phyloP scores from a whole-genome alignment of 1,140 invertebrate genomes.

The Euwallacea fornicatus region DNA sequence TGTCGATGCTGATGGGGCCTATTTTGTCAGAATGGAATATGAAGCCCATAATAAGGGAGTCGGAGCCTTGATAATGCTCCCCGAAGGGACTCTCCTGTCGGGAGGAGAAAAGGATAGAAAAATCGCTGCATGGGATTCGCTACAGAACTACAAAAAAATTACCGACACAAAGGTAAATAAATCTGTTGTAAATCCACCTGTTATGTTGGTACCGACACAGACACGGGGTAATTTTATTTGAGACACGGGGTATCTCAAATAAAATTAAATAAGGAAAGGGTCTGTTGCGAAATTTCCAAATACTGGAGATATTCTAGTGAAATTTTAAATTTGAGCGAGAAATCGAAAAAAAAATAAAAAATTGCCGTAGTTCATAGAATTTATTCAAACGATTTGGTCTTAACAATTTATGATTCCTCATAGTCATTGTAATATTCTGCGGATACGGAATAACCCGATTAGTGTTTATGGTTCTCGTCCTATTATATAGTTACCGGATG shows the following conservation, averaged over 20 bases:
- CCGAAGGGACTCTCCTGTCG: slow-evolving; percentile 85
- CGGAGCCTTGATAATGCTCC: slow-evolving; percentile 81
- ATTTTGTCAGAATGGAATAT: slow-evolving; percentile 85
- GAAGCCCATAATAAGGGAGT: slow-evolving; percentile 87
- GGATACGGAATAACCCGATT: no score
- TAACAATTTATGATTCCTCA: not conserved
- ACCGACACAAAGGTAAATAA: slow-evolving; percentile 77
- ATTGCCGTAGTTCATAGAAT: not conserved
- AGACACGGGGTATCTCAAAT: no score
- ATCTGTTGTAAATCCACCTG: slow-evolving; percentile 18
- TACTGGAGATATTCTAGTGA: no score
- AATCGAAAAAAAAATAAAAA: no score
- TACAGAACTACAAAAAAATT: slow-evolving; percentile 88
- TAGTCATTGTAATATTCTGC: not conserved
- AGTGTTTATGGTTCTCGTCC: no score
- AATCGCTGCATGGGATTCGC: slow-evolving; percentile 88
- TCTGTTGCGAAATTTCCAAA: not conserved
- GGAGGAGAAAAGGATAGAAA: slow-evolving; percentile 88
- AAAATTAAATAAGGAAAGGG: no score
- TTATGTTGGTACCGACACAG: not conserved
- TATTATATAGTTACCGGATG: slow-evolving; percentile 71
- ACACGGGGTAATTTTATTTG: no score
- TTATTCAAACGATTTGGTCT: not conserved
- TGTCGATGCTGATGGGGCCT: slow-evolving; percentile 83
- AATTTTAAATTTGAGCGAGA: no score